phyloP scores from a whole-genome alignment of 2,797 vertebrate species.

The Acanthis flammea region DNA sequence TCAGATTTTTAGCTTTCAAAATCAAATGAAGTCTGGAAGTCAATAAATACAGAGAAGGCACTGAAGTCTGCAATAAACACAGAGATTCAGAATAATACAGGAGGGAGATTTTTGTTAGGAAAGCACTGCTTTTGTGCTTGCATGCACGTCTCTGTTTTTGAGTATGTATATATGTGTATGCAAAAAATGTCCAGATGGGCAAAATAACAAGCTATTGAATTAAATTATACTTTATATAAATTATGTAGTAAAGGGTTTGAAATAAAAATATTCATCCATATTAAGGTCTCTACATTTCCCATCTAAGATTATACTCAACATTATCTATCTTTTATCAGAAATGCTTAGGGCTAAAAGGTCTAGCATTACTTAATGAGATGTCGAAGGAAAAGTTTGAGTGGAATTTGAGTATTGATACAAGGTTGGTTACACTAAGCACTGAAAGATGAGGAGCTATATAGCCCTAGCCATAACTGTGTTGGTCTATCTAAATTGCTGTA shows the following conservation, averaged over 20 bases:
- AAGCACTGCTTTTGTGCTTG: background rate
- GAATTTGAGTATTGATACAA: background rate
- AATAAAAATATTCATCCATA: background rate
- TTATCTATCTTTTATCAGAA: background rate
- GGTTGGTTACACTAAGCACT: background rate
- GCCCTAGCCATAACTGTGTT: background rate
- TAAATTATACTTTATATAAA: background rate
- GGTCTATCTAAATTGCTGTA: accelerated
- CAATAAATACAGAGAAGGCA: background rate
- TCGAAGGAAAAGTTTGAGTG: background rate
- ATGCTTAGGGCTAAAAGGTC: background rate
- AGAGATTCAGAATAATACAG: background rate
- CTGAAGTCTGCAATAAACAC: background rate
- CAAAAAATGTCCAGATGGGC: background rate
- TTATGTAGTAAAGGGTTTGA: background rate
- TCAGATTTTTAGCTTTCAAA: background rate
- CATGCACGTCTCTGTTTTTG: background rate
- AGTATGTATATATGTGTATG: background rate
- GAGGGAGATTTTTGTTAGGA: background rate
- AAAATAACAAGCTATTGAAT: background rate
- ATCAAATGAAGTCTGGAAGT: background rate
- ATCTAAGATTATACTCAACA: background rate
- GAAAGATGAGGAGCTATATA: background rate
- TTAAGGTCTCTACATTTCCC: background rate
- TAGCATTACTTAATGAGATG: background rate